These are phyloP conservation scores for Ephestia elutella DNA, from an alignment of 1,140 invertebrate species.

Conservation along the genomic window DNA sequence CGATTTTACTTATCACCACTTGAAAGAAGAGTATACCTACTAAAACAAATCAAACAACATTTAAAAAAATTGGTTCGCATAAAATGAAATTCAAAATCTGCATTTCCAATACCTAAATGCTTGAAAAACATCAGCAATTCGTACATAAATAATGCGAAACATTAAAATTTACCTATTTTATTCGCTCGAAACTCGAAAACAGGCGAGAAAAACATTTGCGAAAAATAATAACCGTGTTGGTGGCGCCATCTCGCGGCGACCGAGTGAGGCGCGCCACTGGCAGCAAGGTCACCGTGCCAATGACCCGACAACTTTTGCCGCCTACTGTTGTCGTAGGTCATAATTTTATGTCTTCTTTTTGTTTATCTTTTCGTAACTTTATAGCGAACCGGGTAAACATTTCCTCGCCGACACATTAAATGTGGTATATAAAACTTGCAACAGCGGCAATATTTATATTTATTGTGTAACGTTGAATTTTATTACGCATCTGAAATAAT, in stretches of 20 bases:
- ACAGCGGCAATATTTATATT: background rate
- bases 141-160: constrained; percentile 10
- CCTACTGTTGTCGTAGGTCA: constrained; percentile 73
- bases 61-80: no score
- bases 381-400: constrained; percentile 57
- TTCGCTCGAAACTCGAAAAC: background rate
- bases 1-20: no score
- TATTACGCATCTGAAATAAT: constrained; percentile 5
- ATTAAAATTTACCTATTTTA: background rate
- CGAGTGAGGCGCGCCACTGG: constrained; percentile 30
- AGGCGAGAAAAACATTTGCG: background rate
- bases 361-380: constrained; percentile 73
- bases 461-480: background rate
- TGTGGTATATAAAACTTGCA: background rate
- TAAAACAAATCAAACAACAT: no score
- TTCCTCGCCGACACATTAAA: background rate
- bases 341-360: constrained; percentile 74
- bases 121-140: no score
- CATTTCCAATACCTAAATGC: no score
- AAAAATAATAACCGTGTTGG: constrained; percentile 15
- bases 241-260: constrained; percentile 56
- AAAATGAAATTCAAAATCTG: no score
- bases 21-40: no score
- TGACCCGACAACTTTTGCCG: constrained; percentile 71
- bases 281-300: constrained; percentile 70